Evolutionary conservation across 2,888 invertebrate species (phyloP).

Genomic region (Napeogenes sylphis): DNA sequence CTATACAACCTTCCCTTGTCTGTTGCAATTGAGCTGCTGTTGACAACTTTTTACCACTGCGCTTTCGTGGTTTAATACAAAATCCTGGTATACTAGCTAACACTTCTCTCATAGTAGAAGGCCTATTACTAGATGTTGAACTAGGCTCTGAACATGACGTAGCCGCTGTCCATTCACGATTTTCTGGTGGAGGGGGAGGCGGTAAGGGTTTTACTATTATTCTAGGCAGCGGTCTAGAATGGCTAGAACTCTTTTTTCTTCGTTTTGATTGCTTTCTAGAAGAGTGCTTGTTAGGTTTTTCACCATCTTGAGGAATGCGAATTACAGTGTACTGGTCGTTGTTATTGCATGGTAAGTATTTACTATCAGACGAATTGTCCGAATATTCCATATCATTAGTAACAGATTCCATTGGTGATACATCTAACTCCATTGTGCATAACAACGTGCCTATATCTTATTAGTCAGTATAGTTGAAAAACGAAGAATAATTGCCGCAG

Average conservation of each 20-base stretch:
- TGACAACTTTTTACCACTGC: conserved; percentile 89
- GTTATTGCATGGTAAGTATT: conserved; percentile 59
- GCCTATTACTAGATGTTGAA: conserved; percentile 51
- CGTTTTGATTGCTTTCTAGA: conserved; percentile 84
- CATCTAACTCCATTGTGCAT: conserved; percentile 65
- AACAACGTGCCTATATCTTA: conserved; percentile 32
- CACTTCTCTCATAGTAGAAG: conserved; percentile 93
- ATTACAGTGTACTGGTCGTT: conserved; percentile 68
- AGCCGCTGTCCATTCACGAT: conserved; percentile 69
- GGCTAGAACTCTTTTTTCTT: conserved; percentile 86
- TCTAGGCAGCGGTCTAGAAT: conserved; percentile 82
- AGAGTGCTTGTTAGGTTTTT: conserved; percentile 86
- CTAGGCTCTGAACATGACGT: conserved; percentile 58
- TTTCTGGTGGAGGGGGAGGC: conserved; percentile 77
- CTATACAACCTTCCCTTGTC: conserved; percentile 95
- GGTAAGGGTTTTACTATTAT: conserved; percentile 90
- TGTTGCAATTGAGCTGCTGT: conserved; percentile 95
- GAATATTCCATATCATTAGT: conserved; percentile 63
- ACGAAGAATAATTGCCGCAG: conserved; percentile 61
- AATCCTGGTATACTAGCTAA: conserved; percentile 94
- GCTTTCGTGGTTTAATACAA: conserved; percentile 86
- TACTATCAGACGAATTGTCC: conserved; percentile 61
- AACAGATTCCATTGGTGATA: conserved; percentile 52
- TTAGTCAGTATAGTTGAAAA: conserved; percentile 36
- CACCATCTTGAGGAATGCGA: conserved; percentile 68